These are phyloP conservation scores for Hydraecia micacea DNA, from an alignment of 2,888 invertebrate species.

Conservation along the genomic window DNA sequence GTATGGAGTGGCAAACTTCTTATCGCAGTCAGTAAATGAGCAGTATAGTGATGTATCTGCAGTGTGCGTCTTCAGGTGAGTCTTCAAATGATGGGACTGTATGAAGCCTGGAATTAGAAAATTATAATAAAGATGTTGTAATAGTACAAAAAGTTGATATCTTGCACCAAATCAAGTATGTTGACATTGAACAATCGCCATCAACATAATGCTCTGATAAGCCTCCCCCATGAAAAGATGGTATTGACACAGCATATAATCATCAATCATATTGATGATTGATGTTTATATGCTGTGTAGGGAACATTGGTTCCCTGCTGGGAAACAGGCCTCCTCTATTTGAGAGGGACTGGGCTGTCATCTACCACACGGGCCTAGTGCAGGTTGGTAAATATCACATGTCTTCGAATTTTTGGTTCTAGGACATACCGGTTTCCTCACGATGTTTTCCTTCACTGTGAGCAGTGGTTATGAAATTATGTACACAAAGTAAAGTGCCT, in stretches of 20 bases:
- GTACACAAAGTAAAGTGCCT: too few species aligned
- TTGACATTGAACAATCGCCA: not conserved
- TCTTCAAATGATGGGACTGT: constrained; percentile 84
- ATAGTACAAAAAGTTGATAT: not conserved
- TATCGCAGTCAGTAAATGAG: constrained; percentile 73
- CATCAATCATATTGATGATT: too few species aligned
- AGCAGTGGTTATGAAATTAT: not conserved
- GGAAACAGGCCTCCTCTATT: too few species aligned
- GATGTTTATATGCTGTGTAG: too few species aligned
- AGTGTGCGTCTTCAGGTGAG: constrained; percentile 80
- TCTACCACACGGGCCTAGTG: too few species aligned
- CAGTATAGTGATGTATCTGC: constrained; percentile 75
- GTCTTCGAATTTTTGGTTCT: not conserved
- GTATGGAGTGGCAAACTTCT: constrained; percentile 78
- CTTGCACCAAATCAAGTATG: not conserved
- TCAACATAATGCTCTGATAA: too few species aligned
- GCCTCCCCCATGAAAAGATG: too few species aligned
- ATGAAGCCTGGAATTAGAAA: constrained; percentile 80
- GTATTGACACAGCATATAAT: too few species aligned
- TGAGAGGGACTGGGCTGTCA: too few species aligned
- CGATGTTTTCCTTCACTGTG: not conserved
- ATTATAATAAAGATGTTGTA: not conserved
- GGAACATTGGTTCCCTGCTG: too few species aligned
- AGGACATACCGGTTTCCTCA: not conserved
- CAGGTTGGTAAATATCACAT: too few species aligned